Conservation (phyloP, 2,888 invertebrate species). For the Epistrophella euchroma region DNA sequence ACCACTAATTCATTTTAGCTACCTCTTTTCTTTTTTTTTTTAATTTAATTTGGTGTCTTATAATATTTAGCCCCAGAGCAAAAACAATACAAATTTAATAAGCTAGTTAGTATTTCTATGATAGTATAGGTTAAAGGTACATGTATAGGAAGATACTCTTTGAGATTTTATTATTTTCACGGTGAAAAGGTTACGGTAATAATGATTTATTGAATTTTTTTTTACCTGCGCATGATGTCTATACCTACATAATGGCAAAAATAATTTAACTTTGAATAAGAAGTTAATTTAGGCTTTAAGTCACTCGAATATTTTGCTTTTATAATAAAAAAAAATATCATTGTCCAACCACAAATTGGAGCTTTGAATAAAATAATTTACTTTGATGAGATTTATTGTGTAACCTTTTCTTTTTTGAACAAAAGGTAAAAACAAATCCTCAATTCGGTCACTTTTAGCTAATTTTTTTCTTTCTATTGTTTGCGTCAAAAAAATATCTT, state of each 20-base stretch:
- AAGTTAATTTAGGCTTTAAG: no score
- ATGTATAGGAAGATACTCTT: background rate
- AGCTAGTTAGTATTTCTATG: no score
- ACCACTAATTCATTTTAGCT: constrained; percentile 13
- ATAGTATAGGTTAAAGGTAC: no score
- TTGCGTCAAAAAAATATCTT: background rate
- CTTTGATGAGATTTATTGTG: background rate
- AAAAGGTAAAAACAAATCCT: constrained; percentile 1
- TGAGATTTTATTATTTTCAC: background rate
- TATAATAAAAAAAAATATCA: background rate
- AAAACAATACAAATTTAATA: background rate
- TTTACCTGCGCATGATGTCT: no score
- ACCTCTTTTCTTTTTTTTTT: background rate
- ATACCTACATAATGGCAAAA: no score
- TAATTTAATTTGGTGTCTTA: background rate
- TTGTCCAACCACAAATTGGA: background rate
- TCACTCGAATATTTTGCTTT: no score
- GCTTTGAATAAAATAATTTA: background rate
- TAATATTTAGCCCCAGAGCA: background rate
- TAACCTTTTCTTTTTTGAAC: background rate
- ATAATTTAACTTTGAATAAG: no score
- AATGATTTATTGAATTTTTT: no score
- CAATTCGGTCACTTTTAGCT: background rate
- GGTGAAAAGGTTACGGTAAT: no score
- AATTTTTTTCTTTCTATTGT: constrained; percentile 7